Conservation (phyloP, 2,797 vertebrate species). For the Melanotaenia parkinsoni region DNA sequence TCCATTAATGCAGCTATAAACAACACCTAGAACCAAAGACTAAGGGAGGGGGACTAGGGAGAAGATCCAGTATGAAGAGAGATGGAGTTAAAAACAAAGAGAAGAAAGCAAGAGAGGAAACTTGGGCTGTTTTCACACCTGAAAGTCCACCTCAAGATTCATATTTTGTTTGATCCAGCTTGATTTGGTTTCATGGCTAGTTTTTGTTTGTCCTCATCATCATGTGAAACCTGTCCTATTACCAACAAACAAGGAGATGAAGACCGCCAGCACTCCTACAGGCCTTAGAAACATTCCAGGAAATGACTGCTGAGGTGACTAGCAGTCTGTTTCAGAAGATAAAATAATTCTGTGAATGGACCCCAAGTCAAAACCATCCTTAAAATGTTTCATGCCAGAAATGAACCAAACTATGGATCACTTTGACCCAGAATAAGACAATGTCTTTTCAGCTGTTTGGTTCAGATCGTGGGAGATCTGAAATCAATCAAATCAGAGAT, state of each 20-base stretch:
- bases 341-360: no score
- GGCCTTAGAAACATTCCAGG: no score
- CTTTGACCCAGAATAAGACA: neutral
- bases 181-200: neutral
- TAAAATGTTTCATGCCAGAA: neutral
- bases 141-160: neutral
- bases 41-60: neutral
- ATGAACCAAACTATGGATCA: neutral
- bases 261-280: neutral
- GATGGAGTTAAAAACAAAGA: conserved; percentile 2
- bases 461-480: no score
- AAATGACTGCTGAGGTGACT: no score
- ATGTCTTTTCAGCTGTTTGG: no score
- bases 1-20: conserved; percentile 45
- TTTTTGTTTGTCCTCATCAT: neutral
- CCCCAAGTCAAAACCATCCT: neutral
- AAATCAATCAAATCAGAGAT: no score
- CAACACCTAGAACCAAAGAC: conserved; percentile 21
- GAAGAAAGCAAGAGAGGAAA: neutral
- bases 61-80: neutral
- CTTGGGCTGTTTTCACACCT: neutral
- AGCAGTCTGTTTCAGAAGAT: no score
- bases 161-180: neutral
- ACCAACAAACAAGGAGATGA: no score
- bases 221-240: no score